Evolutionary conservation across 2,888 invertebrate genomes (phyloP), one percentile per base, ranked within the genome.

Genomic region (Venusia cambrica): DNA sequence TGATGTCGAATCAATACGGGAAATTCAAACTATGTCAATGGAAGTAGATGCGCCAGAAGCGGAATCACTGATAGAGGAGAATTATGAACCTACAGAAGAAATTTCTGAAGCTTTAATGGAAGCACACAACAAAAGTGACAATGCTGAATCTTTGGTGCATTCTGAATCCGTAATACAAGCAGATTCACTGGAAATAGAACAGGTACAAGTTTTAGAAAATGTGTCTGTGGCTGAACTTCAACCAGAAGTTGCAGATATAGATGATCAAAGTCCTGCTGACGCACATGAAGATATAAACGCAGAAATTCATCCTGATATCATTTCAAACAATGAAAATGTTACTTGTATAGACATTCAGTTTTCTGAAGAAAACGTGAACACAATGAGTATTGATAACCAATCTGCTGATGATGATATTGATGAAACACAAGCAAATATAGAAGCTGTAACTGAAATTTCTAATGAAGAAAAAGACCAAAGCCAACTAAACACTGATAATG

Each of bases 21-120:
- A 4, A 20, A 6, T 16, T 6, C 26, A 39, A 30, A 26, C 16
- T 24, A 20, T 36, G 3, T 15, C 31, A 9, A 30, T 35, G 15
- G 35, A 35, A 15, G 9, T 16, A 4, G 15, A 40, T 12, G 6
- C 11, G 14, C 13, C 30, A 14, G 10, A 1, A 12, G 8, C 1
- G 9, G 10, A 13, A 6, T 8, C 10, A 17, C n/a, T n/a, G n/a
- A 11, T 8, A 5, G 14, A 14, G 14, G 27, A 22, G 32, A 27
- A 24, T 20, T 2, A 2, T 7, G 36, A 15, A 25, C 14, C 2
- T 17, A 1, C 4, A 8, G 4, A 21, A 29, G 24, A 22, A 20
- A 4, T 18, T 10, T 15, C 4, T n/a, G n/a, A n/a, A n/a, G n/a
- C n/a, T n/a, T n/a, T n/a, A n/a, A n/a, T n/a, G 5, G 20, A 20